Conservation (phyloP, 2,888 invertebrate genomes). For the Agrochola litura region DNA sequence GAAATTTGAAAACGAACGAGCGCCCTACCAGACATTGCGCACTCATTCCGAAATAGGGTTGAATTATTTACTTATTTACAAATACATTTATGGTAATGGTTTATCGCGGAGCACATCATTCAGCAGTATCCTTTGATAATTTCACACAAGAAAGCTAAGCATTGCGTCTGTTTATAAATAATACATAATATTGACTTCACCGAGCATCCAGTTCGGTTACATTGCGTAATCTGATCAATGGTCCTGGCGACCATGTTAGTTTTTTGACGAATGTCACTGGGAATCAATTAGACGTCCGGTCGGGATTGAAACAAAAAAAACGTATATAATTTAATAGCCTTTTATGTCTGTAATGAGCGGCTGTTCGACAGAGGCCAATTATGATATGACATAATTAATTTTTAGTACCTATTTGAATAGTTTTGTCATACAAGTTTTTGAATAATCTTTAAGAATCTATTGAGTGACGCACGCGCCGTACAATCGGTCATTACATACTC, state of each 20-base stretch:
- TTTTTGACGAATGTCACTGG: constrained; percentile 77
- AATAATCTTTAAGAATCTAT: constrained; percentile 22
- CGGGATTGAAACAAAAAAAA: constrained; percentile 76
- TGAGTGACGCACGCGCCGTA: constrained; percentile 52
- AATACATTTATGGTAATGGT: constrained; percentile 49
- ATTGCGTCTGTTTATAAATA: constrained; percentile 76
- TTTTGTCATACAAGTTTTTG: constrained; percentile 48
- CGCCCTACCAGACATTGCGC: constrained; percentile 50
- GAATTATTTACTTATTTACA: constrained; percentile 60
- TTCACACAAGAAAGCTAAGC: constrained; percentile 70
- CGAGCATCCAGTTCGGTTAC: constrained; percentile 86
- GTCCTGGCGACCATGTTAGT: constrained; percentile 82
- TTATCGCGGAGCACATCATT: constrained; percentile 60
- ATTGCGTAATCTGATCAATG: constrained; percentile 89
- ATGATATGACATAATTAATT: constrained; percentile 35
- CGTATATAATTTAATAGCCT: constrained; percentile 73
- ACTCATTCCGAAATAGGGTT: constrained; percentile 61
- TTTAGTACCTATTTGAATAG: constrained; percentile 57
- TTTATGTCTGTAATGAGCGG: constrained; percentile 76
- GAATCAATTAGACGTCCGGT: constrained; percentile 86
- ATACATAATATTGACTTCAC: constrained; percentile 84
- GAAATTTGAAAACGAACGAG: constrained; percentile 70
- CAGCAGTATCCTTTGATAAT: constrained; percentile 60
- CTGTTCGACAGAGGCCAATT: constrained; percentile 69
- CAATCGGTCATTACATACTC: constrained; percentile 75